phyloP scores from a whole-genome alignment of 2,113 vertebrate genomes.

The Gadus chalcogrammus region DNA sequence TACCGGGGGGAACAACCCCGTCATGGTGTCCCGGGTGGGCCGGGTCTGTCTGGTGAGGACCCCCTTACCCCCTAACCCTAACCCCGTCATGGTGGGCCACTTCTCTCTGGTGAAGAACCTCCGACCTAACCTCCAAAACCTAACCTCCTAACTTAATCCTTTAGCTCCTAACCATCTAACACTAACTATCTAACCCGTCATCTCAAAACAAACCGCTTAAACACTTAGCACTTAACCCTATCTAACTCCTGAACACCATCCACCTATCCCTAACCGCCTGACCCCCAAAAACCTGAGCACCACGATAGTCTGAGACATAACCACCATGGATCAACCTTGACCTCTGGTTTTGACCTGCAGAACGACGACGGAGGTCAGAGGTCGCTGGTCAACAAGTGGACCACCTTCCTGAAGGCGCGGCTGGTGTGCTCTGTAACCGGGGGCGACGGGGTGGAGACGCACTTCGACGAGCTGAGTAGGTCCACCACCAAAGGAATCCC shows the following conservation, averaged over 20 bases:
- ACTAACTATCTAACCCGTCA: too few relatives aligned
- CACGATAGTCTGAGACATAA: too few relatives aligned
- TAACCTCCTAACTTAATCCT: too few relatives aligned
- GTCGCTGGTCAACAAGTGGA: constrained; percentile 73
- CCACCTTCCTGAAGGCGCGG: constrained; percentile 71
- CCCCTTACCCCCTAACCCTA: constrained; percentile 6
- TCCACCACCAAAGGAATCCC: background rate
- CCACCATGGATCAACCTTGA: background rate
- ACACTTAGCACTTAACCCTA: too few relatives aligned
- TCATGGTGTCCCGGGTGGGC: constrained; percentile 65
- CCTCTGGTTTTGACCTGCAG: constrained; percentile 30
- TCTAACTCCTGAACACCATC: too few relatives aligned
- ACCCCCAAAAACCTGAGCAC: too few relatives aligned
- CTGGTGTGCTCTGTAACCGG: constrained; percentile 72
- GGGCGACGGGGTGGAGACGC: constrained; percentile 68
- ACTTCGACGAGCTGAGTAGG: constrained; percentile 73
- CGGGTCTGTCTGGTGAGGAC: constrained; percentile 69
- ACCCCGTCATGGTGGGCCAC: constrained; percentile 65
- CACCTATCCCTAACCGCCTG: too few relatives aligned
- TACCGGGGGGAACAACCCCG: constrained; percentile 54
- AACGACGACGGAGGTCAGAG: constrained; percentile 71
- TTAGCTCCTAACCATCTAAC: too few relatives aligned
- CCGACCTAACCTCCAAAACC: background rate
- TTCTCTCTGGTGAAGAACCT: constrained; percentile 66
- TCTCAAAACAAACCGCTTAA: too few relatives aligned